Evolutionary conservation across 1,140 invertebrate genomes (phyloP).

Genomic region (Euglossa dilemma): DNA sequence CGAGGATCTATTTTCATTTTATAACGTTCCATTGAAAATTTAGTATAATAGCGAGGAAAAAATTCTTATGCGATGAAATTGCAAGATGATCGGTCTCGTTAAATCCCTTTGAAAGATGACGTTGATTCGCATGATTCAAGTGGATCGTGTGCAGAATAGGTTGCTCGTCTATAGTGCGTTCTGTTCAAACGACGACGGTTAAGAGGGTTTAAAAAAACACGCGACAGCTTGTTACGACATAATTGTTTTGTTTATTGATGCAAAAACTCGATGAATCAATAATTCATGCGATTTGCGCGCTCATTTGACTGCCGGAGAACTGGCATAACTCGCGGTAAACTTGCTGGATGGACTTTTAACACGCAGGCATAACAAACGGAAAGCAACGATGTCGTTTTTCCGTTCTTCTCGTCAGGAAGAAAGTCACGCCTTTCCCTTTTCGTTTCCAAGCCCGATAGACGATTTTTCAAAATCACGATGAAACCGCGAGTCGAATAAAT

Average conservation of each 20-base stretch:
- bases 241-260: conserved; percentile 14
- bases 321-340: background rate
- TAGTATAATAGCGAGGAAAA: no score
- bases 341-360: background rate
- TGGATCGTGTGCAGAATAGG: background rate
- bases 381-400: background rate
- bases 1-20: no score
- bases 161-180: background rate
- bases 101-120: background rate
- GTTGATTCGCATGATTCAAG: background rate
- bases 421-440: background rate
- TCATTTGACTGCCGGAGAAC: background rate
- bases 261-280: conserved; percentile 2
- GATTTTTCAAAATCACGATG: no score
- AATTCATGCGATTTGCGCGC: background rate
- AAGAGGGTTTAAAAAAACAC: conserved; percentile 7
- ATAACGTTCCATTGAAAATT: no score
- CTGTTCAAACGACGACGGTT: background rate
- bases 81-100: background rate
- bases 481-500: no score
- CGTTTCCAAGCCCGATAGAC: no score
- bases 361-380: background rate
- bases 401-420: background rate
- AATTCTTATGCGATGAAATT: background rate
- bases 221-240: background rate